Evolutionary conservation across 2,113 vertebrate genomes (phyloP).

Genomic region (Phrynosoma blainvillii): DNA sequence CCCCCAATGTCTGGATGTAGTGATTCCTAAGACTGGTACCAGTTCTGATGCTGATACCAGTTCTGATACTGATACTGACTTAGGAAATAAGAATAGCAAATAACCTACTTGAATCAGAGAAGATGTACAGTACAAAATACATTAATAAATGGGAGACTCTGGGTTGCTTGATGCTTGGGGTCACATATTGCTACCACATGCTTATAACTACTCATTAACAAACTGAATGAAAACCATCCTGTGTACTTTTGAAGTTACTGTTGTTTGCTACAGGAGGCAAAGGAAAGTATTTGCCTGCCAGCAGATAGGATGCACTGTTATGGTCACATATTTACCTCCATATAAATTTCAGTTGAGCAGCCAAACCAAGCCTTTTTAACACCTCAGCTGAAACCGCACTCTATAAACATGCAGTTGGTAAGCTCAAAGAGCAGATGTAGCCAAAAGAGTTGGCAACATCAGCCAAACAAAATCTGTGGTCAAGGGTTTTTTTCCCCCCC

Average conservation of each 20-base stretch:
- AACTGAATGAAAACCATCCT: slow-evolving; percentile 54
- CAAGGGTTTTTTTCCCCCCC: slow-evolving; percentile 56
- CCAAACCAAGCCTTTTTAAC: slow-evolving; percentile 68
- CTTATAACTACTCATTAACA: slow-evolving; percentile 50
- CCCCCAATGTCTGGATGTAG: too few species aligned
- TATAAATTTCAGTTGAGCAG: slow-evolving; percentile 62
- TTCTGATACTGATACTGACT: too few species aligned
- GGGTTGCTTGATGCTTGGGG: too few species aligned
- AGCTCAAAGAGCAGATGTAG: slow-evolving; percentile 60
- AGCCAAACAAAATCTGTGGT: slow-evolving; percentile 78
- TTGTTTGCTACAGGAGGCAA: slow-evolving; percentile 52
- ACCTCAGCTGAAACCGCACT: slow-evolving; percentile 70
- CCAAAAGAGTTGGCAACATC: slow-evolving; percentile 59
- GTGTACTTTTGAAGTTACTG: slow-evolving; percentile 49
- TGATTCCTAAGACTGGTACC: neutral
- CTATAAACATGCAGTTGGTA: slow-evolving; percentile 72
- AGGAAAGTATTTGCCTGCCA: slow-evolving; percentile 40
- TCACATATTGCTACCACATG: slow-evolving; percentile 35
- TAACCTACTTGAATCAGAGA: neutral
- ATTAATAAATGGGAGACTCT: neutral
- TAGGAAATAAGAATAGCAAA: too few species aligned
- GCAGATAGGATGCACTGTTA: neutral
- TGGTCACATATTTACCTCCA: slow-evolving; percentile 59
- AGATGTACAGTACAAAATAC: neutral
- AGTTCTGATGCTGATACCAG: neutral